These are phyloP conservation scores for Eclectus roratus DNA, from an alignment of 2,113 vertebrate genomes.

Conservation along the genomic window DNA sequence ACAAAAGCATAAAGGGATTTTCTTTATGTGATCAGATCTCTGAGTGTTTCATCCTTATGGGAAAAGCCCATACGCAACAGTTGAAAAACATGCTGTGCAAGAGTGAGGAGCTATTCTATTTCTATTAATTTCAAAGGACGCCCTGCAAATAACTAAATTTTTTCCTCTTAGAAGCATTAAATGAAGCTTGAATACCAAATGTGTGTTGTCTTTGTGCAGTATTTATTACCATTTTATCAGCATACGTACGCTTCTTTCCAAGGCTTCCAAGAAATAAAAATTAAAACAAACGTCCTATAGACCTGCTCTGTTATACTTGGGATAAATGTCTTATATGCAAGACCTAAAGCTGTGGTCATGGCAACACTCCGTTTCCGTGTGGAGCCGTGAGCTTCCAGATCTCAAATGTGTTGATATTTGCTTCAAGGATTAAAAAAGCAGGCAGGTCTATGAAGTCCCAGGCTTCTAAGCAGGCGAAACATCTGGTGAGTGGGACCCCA, in stretches of 20 bases:
- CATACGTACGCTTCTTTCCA: neutral
- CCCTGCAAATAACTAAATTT: neutral
- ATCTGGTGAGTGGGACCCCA: slow-evolving; percentile 65
- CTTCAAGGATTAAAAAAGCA: slow-evolving; percentile 73
- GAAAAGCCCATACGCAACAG: neutral
- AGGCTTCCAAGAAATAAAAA: slow-evolving; percentile 16
- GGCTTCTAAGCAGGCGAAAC: slow-evolving; percentile 64
- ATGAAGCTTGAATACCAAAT: slow-evolving; percentile 19
- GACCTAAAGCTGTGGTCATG: slow-evolving; percentile 61
- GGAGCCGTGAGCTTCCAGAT: slow-evolving; percentile 49
- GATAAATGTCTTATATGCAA: neutral
- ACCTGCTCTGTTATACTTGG: neutral
- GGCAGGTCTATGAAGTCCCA: slow-evolving; percentile 47
- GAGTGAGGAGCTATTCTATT: neutral
- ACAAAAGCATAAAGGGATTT: slow-evolving; percentile 21
- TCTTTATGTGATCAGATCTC: neutral
- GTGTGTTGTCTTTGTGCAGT: neutral
- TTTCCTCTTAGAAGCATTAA: slow-evolving; percentile 22
- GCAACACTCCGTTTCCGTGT: slow-evolving; percentile 44
- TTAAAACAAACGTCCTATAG: neutral
- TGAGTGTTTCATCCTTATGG: neutral
- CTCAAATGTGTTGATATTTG: slow-evolving; percentile 74
- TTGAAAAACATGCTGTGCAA: neutral
- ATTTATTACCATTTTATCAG: neutral
- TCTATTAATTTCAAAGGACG: slow-evolving; percentile 3